Conservation (phyloP, 1,140 invertebrate species). For the Acromyrmex charruanus region DNA sequence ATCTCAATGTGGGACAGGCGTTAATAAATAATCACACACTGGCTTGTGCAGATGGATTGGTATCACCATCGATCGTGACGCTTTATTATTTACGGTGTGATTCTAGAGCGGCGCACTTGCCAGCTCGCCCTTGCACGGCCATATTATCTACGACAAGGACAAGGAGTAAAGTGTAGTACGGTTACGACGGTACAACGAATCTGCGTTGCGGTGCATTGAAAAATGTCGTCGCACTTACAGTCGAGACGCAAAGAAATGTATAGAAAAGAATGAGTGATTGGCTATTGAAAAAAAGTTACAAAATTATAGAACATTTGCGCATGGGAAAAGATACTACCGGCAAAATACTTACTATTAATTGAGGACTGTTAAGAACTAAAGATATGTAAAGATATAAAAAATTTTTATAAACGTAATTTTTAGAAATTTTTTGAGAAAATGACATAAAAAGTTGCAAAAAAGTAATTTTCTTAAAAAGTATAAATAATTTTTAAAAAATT, state of each 20-base stretch:
- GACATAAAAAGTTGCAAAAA: too few relatives aligned
- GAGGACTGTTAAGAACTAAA: too few relatives aligned
- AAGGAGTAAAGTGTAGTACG: slow-evolving; percentile 1
- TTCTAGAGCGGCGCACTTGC: slow-evolving; percentile 66
- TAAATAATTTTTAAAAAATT: too few relatives aligned
- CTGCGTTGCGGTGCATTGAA: neutral
- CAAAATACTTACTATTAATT: too few relatives aligned
- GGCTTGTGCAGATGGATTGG: slow-evolving; percentile 72
- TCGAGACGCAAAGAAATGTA: neutral
- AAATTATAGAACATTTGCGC: too few relatives aligned
- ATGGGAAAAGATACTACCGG: too few relatives aligned
- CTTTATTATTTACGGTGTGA: slow-evolving; percentile 80
- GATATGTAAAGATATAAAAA: too few relatives aligned
- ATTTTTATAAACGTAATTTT: too few relatives aligned
- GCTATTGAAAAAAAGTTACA: neutral
- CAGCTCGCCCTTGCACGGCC: slow-evolving; percentile 68
- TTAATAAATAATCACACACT: slow-evolving; percentile 80
- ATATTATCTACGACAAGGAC: slow-evolving; percentile 47
- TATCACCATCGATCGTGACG: slow-evolving; percentile 77
- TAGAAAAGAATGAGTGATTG: neutral
- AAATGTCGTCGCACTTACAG: neutral
- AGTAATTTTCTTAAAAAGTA: too few relatives aligned
- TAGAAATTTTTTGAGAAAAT: too few relatives aligned
- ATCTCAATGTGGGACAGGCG: slow-evolving; percentile 79
- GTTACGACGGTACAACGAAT: neutral